These are phyloP conservation scores for Pelobates fuscus DNA, from an alignment of 2,113 vertebrate species.

Conservation along the genomic window DNA sequence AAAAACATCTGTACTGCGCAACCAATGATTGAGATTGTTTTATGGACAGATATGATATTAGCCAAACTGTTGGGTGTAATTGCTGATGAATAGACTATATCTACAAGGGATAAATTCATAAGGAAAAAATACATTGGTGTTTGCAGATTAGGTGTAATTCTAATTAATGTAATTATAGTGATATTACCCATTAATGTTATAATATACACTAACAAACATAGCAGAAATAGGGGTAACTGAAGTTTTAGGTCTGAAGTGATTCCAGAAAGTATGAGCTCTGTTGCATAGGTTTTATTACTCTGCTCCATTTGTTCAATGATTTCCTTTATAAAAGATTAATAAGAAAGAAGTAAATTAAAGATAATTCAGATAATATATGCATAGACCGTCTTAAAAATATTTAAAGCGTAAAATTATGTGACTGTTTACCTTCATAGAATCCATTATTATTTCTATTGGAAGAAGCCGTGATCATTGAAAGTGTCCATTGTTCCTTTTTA, in stretches of 20 bases:
- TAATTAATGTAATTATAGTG: conserved; percentile 28
- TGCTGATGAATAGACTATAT: conserved; percentile 31
- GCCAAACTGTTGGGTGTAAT: conserved; percentile 34
- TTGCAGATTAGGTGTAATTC: not conserved
- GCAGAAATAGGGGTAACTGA: conserved; percentile 6
- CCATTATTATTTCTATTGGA: too few species aligned
- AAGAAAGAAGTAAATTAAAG: too few species aligned
- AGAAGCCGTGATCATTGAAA: too few species aligned
- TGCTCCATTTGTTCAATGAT: too few species aligned
- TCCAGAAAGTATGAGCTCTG: conserved; percentile 23
- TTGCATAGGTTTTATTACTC: conserved; percentile 5
- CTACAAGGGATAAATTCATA: conserved; percentile 25
- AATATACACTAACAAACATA: conserved; percentile 10
- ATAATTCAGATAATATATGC: too few species aligned
- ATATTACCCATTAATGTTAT: conserved; percentile 26
- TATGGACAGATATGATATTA: conserved; percentile 1
- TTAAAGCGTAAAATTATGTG: too few species aligned
- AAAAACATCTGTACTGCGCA: conserved; percentile 35
- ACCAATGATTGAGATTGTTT: conserved; percentile 16
- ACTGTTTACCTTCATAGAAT: too few species aligned
- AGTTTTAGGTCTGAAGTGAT: not conserved
- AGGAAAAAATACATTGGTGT: conserved; percentile 40
- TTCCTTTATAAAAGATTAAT: too few species aligned
- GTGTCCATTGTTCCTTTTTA: too few species aligned
- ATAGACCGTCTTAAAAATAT: too few species aligned